These are phyloP conservation scores for Sebastes jordani DNA, from an alignment of 2,797 vertebrate genomes.

Conservation along the genomic window DNA sequence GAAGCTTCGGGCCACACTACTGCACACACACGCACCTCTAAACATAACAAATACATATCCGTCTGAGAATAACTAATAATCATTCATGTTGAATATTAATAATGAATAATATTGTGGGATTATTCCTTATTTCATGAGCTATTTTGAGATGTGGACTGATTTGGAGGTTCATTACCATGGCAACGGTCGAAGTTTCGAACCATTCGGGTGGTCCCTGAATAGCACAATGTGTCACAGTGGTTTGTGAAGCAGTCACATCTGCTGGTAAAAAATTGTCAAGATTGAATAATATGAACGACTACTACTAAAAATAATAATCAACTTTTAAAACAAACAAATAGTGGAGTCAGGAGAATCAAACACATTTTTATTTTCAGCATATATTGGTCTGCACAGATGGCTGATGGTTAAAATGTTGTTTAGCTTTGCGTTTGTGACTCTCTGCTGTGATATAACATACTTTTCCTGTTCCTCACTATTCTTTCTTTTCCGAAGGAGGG, in stretches of 20 bases:
- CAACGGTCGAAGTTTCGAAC: no score
- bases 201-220: no score
- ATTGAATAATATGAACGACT: not conserved
- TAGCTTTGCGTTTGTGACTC: not conserved
- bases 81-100: no score
- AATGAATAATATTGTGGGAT: no score
- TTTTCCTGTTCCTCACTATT: not conserved
- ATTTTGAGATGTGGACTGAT: no score
- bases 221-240: not conserved
- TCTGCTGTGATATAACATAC: not conserved
- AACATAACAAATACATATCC: no score
- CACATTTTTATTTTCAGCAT: not conserved
- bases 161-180: no score
- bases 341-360: not conserved
- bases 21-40: no score
- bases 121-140: no score
- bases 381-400: not conserved
- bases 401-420: not conserved
- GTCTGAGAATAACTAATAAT: no score
- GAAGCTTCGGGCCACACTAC: no score
- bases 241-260: not conserved
- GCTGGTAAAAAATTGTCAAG: not conserved
- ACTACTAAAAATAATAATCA: not conserved
- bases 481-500: not conserved
- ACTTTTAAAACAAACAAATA: not conserved